Evolutionary conservation across 2,113 vertebrate genomes (phyloP), one percentile per base, ranked within the genome.

Genomic region (Cyprinus carpio): DNA sequence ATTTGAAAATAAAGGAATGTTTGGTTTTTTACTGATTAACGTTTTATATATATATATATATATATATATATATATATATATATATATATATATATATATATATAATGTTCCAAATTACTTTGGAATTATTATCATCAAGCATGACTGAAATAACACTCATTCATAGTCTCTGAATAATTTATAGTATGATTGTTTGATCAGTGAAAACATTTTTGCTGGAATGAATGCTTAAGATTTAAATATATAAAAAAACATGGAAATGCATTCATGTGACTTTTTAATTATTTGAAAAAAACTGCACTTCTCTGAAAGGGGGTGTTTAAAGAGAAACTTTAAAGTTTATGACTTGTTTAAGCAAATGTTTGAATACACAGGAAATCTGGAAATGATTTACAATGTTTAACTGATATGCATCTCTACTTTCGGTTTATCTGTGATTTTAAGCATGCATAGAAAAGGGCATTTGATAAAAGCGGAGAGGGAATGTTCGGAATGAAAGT

Each of bases 401-500:
- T 74, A 25, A 40, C 60, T 29, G 43, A 69, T 10, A 40, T 15
- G 7, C 15, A 29, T 71, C 54, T 60, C n/a, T 64, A 25, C 43
- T 56, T 77, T 83, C 20, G 46, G 23, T 56, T 62, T 58, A 81
- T 69, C 79, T 54, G 25, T 31, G 43, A 81, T 51, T 69, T 65
- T 8, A 81, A 8, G 43, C 40, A 69, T 69, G 80, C 10, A 49
- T 69, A 15, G 9, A 65, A 51, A 67, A 81, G 16, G 10, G 27
- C 27, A 51, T 31, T 78, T 31, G 84, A 78, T 79, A 34, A 82
- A 31, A 82, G 62, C 9, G 1, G 6, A 85, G 51, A 3, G 0
- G 65, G 80, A 88, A 88, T 74, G 75, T 31, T 49, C 2, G 81
- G 81, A 83, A 83, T 79, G 65, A 65, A 43, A n/a, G 3, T 71